A percentile compares a stretch with the other conserved stretches of the same genome.
Conservation (phyloP, 1,140 invertebrate genomes). For the Drosophila murphyi region DNA sequence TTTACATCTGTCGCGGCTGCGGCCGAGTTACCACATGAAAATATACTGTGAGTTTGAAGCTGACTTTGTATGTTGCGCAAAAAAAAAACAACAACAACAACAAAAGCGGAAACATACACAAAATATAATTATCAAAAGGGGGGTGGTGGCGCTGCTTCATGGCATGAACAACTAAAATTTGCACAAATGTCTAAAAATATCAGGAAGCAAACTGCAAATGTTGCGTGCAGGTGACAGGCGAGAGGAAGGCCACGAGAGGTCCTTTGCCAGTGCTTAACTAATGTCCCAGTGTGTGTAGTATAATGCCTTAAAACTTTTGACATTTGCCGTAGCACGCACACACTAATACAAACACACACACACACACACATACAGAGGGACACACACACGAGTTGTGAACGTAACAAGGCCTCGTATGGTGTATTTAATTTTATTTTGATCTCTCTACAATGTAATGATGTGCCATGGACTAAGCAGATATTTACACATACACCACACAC, state of each 20-base stretch:
- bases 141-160: background rate
- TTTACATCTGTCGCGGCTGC: conserved; percentile 39
- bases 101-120: conserved; percentile 1
- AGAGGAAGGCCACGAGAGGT: conserved; percentile 21
- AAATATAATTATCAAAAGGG: conserved; percentile 25
- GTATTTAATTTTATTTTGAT: conserved; percentile 38
- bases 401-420: background rate
- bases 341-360: background rate
- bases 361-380: background rate
- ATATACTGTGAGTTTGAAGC: conserved; percentile 22
- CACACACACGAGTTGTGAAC: background rate
- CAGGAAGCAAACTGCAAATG: conserved; percentile 19
- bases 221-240: conserved; percentile 40
- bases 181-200: conserved; percentile 48
- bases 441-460: conserved; percentile 24
- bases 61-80: background rate
- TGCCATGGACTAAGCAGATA: conserved; percentile 11
- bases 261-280: conserved; percentile 19
- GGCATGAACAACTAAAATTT: conserved; percentile 20
- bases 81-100: background rate
- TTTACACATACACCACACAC: background rate
- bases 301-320: conserved; percentile 36
- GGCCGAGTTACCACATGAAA: conserved; percentile 38
- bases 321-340: conserved; percentile 41
- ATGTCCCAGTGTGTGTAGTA: conserved; percentile 16